Base-by-base conservation (phyloP, 2,888 invertebrate species). In the Hydrotaea cyrtoneurina region DNA sequence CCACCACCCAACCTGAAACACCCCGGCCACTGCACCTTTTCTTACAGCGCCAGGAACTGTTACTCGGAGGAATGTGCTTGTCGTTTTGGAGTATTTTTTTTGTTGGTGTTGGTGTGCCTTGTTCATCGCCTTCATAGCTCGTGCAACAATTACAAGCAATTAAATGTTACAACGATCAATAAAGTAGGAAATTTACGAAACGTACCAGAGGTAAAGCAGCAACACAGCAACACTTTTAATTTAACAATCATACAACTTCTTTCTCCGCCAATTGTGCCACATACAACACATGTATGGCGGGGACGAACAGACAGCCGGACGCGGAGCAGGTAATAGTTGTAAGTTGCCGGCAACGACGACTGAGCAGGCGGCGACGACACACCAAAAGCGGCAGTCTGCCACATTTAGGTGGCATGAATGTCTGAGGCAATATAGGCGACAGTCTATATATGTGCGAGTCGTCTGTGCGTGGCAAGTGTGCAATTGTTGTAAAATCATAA, bases 131-230 rank as follows among this genome's bases (percentile, higher is more conserved):
- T 69, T 57, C 31, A 46, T 74, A 55, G 62, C 55, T 77, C 55
- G 23, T 53, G 69, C 69, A 69, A 75, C 85, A 85, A 85, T 85
- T 82, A 85, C 85, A 82, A 85, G 85, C 85, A 85, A 85, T 85
- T 85, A 85, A 85, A 85, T 82, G 82, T 82, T 85, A 82, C 82
- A 82, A 82, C 77, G 85, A 85, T 85, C 82, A 85, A 85, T 85
- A 85, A 85, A 85, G 81, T 77, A 79, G 85, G 77, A 74, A 74
- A 74, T 74, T 74, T 62, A 74, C 74, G 59, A 62, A 57, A 11
- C n/a, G 71, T 57, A 59, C 31, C 39, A 46, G 69, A 69, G 31
- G n/a, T 7, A n/a, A n/a, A n/a, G n/a, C n/a, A n/a, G n/a, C n/a
- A n/a, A n/a, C n/a, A n/a, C 43, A n/a, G 62, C 69, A 69, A 69